Conservation (phyloP, 2,888 invertebrate species). For the Mythimna pallens region DNA sequence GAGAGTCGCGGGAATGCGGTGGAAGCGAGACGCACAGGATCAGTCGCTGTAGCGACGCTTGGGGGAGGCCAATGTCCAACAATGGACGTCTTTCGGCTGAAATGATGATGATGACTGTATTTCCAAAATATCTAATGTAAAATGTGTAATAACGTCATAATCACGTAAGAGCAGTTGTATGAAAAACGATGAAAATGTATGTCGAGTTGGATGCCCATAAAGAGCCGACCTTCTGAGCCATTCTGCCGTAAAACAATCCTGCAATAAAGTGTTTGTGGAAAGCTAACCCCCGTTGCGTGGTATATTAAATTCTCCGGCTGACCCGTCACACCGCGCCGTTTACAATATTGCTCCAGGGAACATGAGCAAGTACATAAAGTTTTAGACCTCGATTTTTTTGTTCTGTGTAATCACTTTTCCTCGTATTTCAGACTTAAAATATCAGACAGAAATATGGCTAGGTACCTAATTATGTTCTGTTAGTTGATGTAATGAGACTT, state of each 20-base stretch:
- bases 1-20: too few relatives aligned
- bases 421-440: background rate
- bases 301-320: conserved; percentile 60
- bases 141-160: too few relatives aligned
- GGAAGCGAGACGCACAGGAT: too few relatives aligned
- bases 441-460: background rate
- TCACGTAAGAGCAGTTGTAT: too few relatives aligned
- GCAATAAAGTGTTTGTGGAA: conserved; percentile 56
- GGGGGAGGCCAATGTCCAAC: too few relatives aligned
- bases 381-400: conserved; percentile 18
- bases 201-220: too few relatives aligned
- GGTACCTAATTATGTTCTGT: background rate
- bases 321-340: conserved; percentile 42
- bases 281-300: conserved; percentile 55
- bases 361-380: conserved; percentile 11
- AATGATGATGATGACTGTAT: too few relatives aligned
- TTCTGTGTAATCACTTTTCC: background rate
- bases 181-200: too few relatives aligned
- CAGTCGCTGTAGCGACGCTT: too few relatives aligned
- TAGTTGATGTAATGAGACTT: too few relatives aligned
- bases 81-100: too few relatives aligned
- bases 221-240: conserved; percentile 20
- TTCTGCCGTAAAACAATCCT: conserved; percentile 8
- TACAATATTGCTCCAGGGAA: conserved; percentile 49
- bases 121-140: too few relatives aligned